These are phyloP conservation scores for Hippopotamyrus pictus DNA, from an alignment of 2,797 vertebrate species.

Conservation along the genomic window DNA sequence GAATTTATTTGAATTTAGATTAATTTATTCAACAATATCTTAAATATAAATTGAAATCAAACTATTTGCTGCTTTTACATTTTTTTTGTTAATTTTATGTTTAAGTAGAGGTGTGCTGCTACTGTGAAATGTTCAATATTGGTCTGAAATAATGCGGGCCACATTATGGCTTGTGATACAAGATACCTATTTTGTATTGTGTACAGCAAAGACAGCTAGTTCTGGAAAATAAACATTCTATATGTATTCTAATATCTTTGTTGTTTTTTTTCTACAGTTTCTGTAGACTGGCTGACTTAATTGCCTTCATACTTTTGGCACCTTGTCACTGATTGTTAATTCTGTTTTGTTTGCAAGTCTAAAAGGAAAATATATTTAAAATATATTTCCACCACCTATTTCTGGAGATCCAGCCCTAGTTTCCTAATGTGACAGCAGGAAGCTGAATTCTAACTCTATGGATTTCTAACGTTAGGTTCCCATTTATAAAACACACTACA, in stretches of 20 bases:
- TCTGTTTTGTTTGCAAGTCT: background rate
- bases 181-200: slow-evolving; percentile 28
- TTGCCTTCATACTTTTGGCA: background rate
- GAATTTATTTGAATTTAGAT: slow-evolving; percentile 2
- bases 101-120: slow-evolving; percentile 13
- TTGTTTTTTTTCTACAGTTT: background rate
- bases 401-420: background rate
- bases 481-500: background rate
- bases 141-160: slow-evolving; percentile 4
- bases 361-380: background rate
- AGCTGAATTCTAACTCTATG: background rate
- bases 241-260: slow-evolving; percentile 3
- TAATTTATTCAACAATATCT: slow-evolving; percentile 13
- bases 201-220: slow-evolving; percentile 19
- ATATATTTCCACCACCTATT: background rate
- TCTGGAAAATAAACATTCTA: slow-evolving; percentile 28
- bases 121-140: slow-evolving; percentile 11
- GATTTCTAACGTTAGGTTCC: background rate
- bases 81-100: slow-evolving; percentile 4
- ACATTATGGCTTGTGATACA: slow-evolving; percentile 19
- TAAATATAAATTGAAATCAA: slow-evolving; percentile 5
- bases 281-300: background rate
- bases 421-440: background rate
- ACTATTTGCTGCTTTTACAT: slow-evolving; percentile 15
- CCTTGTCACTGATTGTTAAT: background rate